These are phyloP conservation scores for Harpegnathos saltator DNA, from an alignment of 1,140 invertebrate species.

Conservation along the genomic window DNA sequence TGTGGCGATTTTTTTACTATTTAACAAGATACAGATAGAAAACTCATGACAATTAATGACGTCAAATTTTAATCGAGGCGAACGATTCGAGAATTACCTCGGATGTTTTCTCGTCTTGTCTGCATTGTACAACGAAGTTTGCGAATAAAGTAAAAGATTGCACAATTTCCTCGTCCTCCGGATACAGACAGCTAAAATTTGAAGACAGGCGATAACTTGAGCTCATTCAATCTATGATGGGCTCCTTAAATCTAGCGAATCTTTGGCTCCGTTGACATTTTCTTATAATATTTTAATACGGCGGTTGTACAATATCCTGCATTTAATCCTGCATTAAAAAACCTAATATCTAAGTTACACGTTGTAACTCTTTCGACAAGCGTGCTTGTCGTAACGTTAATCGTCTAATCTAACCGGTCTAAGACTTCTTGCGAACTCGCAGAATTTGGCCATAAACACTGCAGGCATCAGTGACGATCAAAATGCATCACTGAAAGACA, in stretches of 20 bases:
- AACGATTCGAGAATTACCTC: constrained; percentile 5
- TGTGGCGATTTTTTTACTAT: not conserved
- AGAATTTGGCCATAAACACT: constrained; percentile 2
- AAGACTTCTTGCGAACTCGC: not conserved
- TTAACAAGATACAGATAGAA: not conserved
- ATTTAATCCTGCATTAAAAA: constrained; percentile 30
- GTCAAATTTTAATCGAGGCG: too few species aligned
- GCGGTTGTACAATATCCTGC: constrained; percentile 6
- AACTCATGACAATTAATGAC: too few species aligned
- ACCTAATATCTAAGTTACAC: constrained; percentile 34
- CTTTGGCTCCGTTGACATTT: constrained; percentile 50
- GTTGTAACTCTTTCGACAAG: constrained; percentile 10
- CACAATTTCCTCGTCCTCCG: not conserved
- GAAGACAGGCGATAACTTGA: constrained; percentile 6
- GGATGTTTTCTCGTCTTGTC: not conserved
- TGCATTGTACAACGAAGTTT: too few species aligned
- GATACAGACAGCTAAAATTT: constrained; percentile 17
- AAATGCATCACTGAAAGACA: constrained; percentile 17
- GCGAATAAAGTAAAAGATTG: too few species aligned
- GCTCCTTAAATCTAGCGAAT: constrained; percentile 16
- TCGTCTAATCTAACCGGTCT: not conserved
- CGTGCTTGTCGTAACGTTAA: not conserved
- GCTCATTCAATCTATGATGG: constrained; percentile 23
- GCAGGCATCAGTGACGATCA: not conserved
- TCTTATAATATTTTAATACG: not conserved